Conservation (phyloP, 1,140 invertebrate species). For the Aphaenogaster floridana region DNA sequence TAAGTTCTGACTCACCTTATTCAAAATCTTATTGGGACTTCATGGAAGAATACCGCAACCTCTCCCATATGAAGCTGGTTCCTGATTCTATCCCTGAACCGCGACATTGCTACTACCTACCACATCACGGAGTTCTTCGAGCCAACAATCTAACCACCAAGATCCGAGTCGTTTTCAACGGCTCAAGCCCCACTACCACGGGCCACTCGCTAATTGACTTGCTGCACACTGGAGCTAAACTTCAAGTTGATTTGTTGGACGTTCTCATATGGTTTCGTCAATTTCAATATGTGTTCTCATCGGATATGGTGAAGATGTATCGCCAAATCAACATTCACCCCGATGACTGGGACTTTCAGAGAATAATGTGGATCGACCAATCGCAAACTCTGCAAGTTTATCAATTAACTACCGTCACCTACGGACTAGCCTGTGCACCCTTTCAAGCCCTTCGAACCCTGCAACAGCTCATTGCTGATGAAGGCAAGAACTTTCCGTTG, state of each 20-base stretch:
- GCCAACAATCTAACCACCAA: not conserved
- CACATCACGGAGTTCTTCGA: not conserved
- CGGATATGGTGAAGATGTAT: not conserved
- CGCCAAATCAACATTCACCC: not conserved
- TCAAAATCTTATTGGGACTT: too few species aligned
- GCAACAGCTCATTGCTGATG: not conserved
- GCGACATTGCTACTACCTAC: not conserved
- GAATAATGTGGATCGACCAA: not conserved
- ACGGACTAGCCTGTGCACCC: not conserved
- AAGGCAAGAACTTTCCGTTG: not conserved
- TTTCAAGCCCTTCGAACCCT: not conserved
- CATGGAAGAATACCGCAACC: too few species aligned
- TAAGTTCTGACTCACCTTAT: too few species aligned
- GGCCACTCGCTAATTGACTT: not conserved
- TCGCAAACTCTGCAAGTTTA: not conserved
- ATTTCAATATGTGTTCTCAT: not conserved
- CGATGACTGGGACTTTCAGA: not conserved
- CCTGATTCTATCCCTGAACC: too few species aligned
- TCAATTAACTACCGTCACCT: not conserved
- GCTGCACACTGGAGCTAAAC: not conserved
- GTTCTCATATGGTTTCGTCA: not conserved
- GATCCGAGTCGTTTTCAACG: conserved; percentile 15
- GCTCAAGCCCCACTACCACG: not conserved
- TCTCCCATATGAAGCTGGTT: too few species aligned
- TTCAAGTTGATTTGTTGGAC: not conserved